phyloP scores from a whole-genome alignment of 2,888 invertebrate species.

The Dicranocentrus wangi region DNA sequence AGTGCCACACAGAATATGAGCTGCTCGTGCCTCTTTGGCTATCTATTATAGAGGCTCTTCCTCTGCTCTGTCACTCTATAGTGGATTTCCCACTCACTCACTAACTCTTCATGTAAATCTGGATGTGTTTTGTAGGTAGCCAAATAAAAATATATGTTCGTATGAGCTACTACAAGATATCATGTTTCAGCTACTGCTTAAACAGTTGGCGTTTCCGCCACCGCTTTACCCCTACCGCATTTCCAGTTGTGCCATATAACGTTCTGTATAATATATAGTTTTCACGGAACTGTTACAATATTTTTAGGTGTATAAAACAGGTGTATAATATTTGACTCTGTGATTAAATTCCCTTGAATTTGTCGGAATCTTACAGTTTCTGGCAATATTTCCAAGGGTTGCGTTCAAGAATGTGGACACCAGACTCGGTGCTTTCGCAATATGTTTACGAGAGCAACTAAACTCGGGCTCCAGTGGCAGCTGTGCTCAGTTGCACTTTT shows the following conservation, averaged over 20 bases:
- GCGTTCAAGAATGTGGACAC: too few relatives aligned
- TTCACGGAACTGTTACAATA: too few relatives aligned
- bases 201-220: too few relatives aligned
- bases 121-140: neutral
- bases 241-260: too few relatives aligned
- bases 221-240: too few relatives aligned
- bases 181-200: too few relatives aligned
- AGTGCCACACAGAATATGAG: constrained; percentile 28
- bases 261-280: too few relatives aligned
- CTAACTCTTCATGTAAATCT: constrained; percentile 37
- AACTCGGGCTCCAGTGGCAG: constrained; percentile 46
- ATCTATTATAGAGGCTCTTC: constrained; percentile 21
- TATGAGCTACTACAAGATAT: too few relatives aligned
- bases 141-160: too few relatives aligned
- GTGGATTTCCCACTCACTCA: constrained; percentile 22
- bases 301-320: too few relatives aligned
- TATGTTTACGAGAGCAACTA: too few relatives aligned
- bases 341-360: constrained; percentile 6
- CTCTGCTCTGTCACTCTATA: neutral
- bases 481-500: constrained; percentile 54
- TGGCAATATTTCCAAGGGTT: neutral
- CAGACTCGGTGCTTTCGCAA: too few relatives aligned
- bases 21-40: constrained; percentile 25
- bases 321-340: constrained; percentile 12
- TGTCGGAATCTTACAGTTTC: neutral